phyloP scores from a whole-genome alignment of 2,888 invertebrate genomes.

The Copidosoma aretas region DNA sequence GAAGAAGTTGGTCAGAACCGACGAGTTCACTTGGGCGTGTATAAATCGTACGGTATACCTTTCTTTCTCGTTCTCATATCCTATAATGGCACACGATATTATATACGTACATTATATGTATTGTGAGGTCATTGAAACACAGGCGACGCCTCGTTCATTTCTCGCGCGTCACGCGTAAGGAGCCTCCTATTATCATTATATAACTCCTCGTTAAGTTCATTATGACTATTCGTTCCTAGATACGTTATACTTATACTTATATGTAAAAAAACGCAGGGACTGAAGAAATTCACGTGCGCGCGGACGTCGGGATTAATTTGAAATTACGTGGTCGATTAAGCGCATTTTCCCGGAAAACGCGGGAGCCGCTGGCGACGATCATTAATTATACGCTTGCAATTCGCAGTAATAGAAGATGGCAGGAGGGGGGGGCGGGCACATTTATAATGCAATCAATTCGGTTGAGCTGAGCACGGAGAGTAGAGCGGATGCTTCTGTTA shows the following conservation, averaged over 20 bases:
- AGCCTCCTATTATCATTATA: too few relatives aligned
- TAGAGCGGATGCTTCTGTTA: slow-evolving; percentile 27
- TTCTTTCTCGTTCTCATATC: too few relatives aligned
- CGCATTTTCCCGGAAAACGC: slow-evolving; percentile 25
- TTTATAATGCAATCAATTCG: slow-evolving; percentile 30
- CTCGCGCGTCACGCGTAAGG: too few relatives aligned
- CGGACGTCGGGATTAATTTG: slow-evolving; percentile 36
- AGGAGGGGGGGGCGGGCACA: background rate
- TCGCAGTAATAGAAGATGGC: too few relatives aligned
- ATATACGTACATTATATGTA: too few relatives aligned
- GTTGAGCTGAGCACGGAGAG: slow-evolving; percentile 6
- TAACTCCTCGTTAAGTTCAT: slow-evolving; percentile 31
- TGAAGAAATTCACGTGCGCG: slow-evolving; percentile 28
- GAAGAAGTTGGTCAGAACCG: slow-evolving; percentile 1
- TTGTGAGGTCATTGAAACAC: too few relatives aligned
- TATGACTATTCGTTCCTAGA: background rate
- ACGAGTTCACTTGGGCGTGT: slow-evolving; percentile 3
- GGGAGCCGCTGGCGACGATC: slow-evolving; percentile 8
- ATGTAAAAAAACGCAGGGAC: background rate
- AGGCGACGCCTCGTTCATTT: too few relatives aligned
- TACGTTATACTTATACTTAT: too few relatives aligned
- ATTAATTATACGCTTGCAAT: slow-evolving; percentile 31
- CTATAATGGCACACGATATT: too few relatives aligned
- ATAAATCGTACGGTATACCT: too few relatives aligned
- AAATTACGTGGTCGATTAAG: slow-evolving; percentile 37